A percentile compares a stretch with the other conserved stretches of the same genome.
Conservation (phyloP, 2,888 invertebrate genomes). For the Orthosia cruda region DNA sequence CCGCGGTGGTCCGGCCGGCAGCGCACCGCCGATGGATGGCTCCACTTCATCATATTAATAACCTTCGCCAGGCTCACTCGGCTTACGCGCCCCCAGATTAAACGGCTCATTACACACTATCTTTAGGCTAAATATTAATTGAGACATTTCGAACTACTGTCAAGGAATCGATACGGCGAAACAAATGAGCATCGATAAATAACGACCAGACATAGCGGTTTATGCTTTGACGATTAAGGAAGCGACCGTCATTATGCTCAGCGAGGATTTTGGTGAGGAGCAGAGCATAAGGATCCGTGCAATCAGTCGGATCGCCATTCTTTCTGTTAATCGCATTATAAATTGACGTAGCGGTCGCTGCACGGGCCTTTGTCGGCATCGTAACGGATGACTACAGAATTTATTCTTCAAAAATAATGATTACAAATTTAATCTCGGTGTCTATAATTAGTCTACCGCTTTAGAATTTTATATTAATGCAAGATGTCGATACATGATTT, state of each 20-base stretch:
- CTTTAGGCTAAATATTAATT: constrained; percentile 91
- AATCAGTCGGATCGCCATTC: constrained; percentile 87
- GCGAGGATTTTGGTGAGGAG: constrained; percentile 80
- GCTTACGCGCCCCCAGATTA: constrained; percentile 89
- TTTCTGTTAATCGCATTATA: constrained; percentile 90
- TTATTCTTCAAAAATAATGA: constrained; percentile 85
- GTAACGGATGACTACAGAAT: constrained; percentile 82
- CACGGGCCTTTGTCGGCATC: constrained; percentile 87
- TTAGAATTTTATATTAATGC: constrained; percentile 53
- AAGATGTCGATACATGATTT: constrained; percentile 60
- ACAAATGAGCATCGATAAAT: constrained; percentile 85
- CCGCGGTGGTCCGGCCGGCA: constrained; percentile 83
- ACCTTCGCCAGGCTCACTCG: constrained; percentile 86
- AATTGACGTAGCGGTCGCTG: constrained; percentile 87
- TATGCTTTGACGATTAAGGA: constrained; percentile 79
- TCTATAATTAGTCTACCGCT: constrained; percentile 83
- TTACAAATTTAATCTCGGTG: constrained; percentile 82
- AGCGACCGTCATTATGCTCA: constrained; percentile 80
- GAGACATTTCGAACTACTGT: constrained; percentile 89
- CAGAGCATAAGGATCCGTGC: constrained; percentile 84
- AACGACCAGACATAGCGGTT: constrained; percentile 73
- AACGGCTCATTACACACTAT: constrained; percentile 88
- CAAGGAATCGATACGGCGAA: constrained; percentile 78
- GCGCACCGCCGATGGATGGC: constrained; percentile 80
- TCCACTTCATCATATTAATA: constrained; percentile 89